phyloP scores from a whole-genome alignment of 1,140 invertebrate species.

The Drosophila littoralis region DNA sequence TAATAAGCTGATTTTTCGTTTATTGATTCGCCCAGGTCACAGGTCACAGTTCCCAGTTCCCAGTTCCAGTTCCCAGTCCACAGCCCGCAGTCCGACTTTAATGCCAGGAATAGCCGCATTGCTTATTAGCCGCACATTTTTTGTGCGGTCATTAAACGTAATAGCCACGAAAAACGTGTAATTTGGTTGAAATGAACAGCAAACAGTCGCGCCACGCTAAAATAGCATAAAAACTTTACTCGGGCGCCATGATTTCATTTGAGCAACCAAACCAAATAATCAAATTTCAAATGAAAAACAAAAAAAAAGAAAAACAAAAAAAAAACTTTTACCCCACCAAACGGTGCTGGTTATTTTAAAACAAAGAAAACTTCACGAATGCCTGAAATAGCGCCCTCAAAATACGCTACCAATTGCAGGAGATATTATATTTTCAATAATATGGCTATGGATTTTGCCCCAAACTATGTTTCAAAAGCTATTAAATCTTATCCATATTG shows the following conservation, averaged over 20 bases:
- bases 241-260: constrained; percentile 48
- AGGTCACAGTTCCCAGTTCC: background rate
- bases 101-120: constrained; percentile 28
- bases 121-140: constrained; percentile 62
- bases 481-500: too few relatives aligned
- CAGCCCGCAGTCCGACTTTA: constrained; percentile 21
- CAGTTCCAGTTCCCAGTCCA: background rate
- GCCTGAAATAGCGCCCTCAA: background rate
- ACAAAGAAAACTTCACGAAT: constrained; percentile 3
- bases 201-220: constrained; percentile 43
- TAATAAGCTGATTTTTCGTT: constrained; percentile 77
- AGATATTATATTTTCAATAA: too few relatives aligned
- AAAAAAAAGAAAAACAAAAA: constrained; percentile 28
- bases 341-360: constrained; percentile 31
- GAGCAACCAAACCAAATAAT: constrained; percentile 55
- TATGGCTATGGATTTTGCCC: too few relatives aligned
- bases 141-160: constrained; percentile 68
- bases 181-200: constrained; percentile 57
- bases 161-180: constrained; percentile 73
- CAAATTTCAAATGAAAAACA: constrained; percentile 68
- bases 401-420: constrained; percentile 16
- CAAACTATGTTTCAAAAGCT: too few relatives aligned
- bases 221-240: constrained; percentile 66
- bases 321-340: constrained; percentile 45
- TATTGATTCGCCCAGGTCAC: constrained; percentile 64